These are phyloP conservation scores for Podarcis siculus DNA, from an alignment of 2,797 vertebrate genomes.

Conservation along the genomic window DNA sequence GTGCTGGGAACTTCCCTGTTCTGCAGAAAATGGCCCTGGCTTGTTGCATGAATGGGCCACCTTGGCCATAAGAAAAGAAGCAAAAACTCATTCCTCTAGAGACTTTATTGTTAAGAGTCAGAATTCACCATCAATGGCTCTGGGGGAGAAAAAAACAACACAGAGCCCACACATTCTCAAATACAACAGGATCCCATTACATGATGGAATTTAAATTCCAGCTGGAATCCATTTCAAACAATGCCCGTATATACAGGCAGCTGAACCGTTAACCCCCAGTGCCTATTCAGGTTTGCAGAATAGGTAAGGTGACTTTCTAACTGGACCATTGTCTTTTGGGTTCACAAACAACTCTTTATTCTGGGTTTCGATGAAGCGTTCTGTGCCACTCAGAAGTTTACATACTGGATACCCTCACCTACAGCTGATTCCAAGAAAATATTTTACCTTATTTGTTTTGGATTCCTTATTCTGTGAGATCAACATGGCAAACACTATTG, in stretches of 20 bases:
- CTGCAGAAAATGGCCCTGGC: background rate
- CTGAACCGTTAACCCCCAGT: constrained; percentile 20
- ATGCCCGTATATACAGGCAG: constrained; percentile 23
- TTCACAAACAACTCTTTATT: constrained; percentile 2
- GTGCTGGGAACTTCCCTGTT: background rate
- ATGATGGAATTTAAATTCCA: constrained; percentile 18
- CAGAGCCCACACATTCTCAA: constrained; percentile 42
- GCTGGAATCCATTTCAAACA: constrained; percentile 25
- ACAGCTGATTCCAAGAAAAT: constrained; percentile 21
- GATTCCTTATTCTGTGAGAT: constrained; percentile 16
- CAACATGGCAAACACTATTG: constrained; percentile 5
- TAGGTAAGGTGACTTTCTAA: constrained; percentile 10
- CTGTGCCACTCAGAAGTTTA: constrained; percentile 15
- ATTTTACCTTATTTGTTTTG: background rate
- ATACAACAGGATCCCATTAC: constrained; percentile 26
- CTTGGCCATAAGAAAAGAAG: constrained; percentile 3
- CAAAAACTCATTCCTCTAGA: constrained; percentile 56
- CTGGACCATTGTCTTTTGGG: constrained; percentile 23
- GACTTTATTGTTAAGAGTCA: constrained; percentile 72
- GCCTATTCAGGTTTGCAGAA: constrained; percentile 23
- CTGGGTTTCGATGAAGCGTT: background rate
- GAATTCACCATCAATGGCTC: constrained; percentile 40
- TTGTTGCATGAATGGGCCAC: no score
- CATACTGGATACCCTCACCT: background rate
- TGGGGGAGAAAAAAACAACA: constrained; percentile 11